Conservation (phyloP, 1,140 invertebrate genomes). For the Aphis craccivora region DNA sequence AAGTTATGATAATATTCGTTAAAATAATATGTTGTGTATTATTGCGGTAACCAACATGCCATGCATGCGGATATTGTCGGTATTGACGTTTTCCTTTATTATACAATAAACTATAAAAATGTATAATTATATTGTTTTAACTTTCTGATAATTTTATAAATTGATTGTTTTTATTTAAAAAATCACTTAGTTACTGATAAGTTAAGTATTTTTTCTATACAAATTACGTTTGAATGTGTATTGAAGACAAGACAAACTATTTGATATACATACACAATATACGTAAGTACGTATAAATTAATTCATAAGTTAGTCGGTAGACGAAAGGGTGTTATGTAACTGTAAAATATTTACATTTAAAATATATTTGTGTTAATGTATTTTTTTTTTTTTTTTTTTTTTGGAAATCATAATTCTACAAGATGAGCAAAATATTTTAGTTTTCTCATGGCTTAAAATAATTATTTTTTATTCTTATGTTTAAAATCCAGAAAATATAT, state of each 20-base stretch:
- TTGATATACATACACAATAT: neutral
- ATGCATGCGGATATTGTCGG: too few species aligned
- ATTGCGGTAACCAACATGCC: neutral
- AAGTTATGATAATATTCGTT: neutral
- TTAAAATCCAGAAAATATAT: neutral
- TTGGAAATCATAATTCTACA: neutral
- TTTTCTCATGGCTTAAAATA: neutral
- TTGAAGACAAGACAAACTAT: neutral
- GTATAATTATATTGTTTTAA: neutral
- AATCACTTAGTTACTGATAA: too few species aligned
- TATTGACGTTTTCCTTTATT: neutral
- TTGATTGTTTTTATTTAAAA: neutral
- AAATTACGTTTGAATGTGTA: too few species aligned
- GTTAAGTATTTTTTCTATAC: too few species aligned
- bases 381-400: too few species aligned
- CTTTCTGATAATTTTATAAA: neutral
- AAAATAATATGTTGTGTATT: neutral
- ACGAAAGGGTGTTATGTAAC: neutral
- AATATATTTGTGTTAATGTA: neutral
- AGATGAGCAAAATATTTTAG: neutral
- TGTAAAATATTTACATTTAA: neutral
- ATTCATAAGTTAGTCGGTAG: neutral
- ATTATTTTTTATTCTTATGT: neutral
- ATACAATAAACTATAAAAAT: neutral
- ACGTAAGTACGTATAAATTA: neutral